phyloP scores from a whole-genome alignment of 2,797 vertebrate species.

The Enteromius fasciolatus region DNA sequence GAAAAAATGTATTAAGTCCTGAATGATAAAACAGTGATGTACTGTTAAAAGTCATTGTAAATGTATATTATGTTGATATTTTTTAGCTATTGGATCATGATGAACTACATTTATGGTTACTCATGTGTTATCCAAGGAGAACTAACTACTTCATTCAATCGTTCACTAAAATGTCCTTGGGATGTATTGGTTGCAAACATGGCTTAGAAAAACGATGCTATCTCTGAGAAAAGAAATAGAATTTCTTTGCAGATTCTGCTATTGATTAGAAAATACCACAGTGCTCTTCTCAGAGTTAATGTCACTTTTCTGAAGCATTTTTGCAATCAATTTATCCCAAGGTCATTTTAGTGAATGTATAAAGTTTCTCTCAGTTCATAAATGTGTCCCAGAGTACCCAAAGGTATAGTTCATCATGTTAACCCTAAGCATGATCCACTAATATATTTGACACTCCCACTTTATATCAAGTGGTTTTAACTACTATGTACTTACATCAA shows the following conservation, averaged over 20 bases:
- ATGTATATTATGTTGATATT: background rate
- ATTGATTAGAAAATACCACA: background rate
- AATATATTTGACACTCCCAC: background rate
- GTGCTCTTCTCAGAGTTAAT: background rate
- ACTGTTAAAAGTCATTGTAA: background rate
- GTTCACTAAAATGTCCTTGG: background rate
- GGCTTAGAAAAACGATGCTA: background rate
- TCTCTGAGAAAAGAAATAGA: background rate
- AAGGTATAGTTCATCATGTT: background rate
- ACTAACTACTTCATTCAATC: background rate
- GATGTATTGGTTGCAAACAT: slow-evolving; percentile 8
- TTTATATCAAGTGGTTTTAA: background rate
- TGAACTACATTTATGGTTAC: background rate
- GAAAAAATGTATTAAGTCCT: too few relatives aligned
- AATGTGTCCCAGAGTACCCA: background rate
- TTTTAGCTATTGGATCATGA: background rate
- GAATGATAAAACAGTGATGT: background rate
- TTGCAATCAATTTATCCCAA: background rate
- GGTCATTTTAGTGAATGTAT: background rate
- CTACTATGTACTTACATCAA: background rate
- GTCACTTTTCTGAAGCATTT: background rate
- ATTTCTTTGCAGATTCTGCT: background rate
- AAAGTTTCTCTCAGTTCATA: background rate
- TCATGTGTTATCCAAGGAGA: background rate
- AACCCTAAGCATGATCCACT: background rate